Evolutionary conservation across 2,113 vertebrate species (phyloP).

Genomic region (Ptychochromis oligacanthus): DNA sequence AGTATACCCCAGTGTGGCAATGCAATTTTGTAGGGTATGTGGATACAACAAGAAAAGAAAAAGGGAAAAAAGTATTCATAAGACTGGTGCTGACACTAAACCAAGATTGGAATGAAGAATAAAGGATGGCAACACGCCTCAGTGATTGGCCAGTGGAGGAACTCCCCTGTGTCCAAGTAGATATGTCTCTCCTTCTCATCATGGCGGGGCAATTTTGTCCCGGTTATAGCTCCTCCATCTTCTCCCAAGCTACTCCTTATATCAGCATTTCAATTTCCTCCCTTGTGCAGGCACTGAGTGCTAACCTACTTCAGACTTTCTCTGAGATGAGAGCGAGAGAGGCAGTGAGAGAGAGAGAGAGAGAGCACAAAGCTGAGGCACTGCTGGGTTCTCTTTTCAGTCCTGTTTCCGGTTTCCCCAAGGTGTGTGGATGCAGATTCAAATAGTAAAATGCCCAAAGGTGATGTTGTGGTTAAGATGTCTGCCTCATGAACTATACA

Average conservation of each 20-base stretch:
- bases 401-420: conserved; percentile 38
- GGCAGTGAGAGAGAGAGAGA: neutral
- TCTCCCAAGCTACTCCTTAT: conserved; percentile 75
- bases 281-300: conserved; percentile 57
- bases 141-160: conserved; percentile 62
- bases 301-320: conserved; percentile 70
- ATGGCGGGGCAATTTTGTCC: conserved; percentile 70
- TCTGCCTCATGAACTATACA: conserved; percentile 25
- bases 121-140: conserved; percentile 44
- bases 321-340: conserved; percentile 30
- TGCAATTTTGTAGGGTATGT: conserved; percentile 45
- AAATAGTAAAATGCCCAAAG: conserved; percentile 22
- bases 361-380: neutral
- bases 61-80: conserved; percentile 51
- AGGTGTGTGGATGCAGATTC: conserved; percentile 44
- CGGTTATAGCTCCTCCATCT: conserved; percentile 72
- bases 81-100: conserved; percentile 68
- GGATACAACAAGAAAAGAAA: conserved; percentile 34
- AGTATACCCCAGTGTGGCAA: conserved; percentile 33
- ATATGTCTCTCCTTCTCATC: conserved; percentile 74
- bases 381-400: conserved; percentile 8
- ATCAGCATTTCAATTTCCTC: conserved; percentile 80
- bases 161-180: conserved; percentile 63
- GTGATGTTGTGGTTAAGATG: conserved; percentile 40
- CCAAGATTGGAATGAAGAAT: conserved; percentile 70